These are phyloP conservation scores for Syritta pipiens DNA, from an alignment of 2,888 invertebrate genomes.

Conservation along the genomic window DNA sequence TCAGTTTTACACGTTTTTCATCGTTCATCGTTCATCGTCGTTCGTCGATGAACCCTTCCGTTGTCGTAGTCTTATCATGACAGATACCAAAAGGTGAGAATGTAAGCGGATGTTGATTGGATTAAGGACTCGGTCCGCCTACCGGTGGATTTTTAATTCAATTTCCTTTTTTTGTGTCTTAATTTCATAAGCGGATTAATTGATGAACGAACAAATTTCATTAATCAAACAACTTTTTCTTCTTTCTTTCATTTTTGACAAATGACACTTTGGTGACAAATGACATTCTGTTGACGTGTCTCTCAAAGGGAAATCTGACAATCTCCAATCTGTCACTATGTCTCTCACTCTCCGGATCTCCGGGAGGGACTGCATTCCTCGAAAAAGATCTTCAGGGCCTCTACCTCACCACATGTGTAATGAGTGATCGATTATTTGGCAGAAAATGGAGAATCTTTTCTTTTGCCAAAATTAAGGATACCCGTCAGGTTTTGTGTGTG, in stretches of 20 bases:
- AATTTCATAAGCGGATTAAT: constrained; percentile 47
- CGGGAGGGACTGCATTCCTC: too few species aligned
- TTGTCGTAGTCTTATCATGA: neutral
- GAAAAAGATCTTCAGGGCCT: too few species aligned
- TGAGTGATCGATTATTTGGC: constrained; percentile 59
- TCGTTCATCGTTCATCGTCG: neutral
- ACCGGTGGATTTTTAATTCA: constrained; percentile 15
- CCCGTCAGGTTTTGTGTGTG: neutral
- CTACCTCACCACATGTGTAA: constrained; percentile 35
- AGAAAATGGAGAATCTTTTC: constrained; percentile 19
- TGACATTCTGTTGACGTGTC: too few species aligned
- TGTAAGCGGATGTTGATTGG: constrained; percentile 62
- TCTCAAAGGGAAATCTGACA: too few species aligned
- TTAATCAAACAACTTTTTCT: too few species aligned
- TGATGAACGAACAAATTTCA: constrained; percentile 4
- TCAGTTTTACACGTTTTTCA: constrained; percentile 13
- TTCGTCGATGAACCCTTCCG: neutral
- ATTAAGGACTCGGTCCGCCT: constrained; percentile 49
- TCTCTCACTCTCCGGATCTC: too few species aligned
- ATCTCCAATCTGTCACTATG: too few species aligned
- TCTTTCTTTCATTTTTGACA: constrained; percentile 47
- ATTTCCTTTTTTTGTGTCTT: constrained; percentile 3
- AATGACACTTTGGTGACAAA: constrained; percentile 31
- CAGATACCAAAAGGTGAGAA: constrained; percentile 48
- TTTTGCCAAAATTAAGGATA: constrained; percentile 5